Conservation (phyloP, 2,113 vertebrate genomes). For the Gasterosteus nipponicus region DNA sequence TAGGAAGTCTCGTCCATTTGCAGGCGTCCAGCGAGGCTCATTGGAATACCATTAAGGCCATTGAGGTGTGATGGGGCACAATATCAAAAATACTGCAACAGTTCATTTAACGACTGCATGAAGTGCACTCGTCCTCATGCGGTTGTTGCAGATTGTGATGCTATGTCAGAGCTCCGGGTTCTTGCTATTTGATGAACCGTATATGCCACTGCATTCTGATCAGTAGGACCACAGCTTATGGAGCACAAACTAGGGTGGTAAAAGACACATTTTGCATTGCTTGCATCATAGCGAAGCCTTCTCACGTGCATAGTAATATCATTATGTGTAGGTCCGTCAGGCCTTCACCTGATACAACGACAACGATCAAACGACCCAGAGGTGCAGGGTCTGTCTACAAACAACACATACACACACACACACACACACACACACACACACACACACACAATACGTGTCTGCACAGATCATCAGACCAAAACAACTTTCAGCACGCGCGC, state of each 20-base stretch:
- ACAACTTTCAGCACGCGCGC: slow-evolving; percentile 25
- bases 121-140: slow-evolving; percentile 30
- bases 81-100: neutral
- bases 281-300: neutral
- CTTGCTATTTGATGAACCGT: slow-evolving; percentile 60
- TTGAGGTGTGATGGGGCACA: neutral
- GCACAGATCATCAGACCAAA: slow-evolving; percentile 13
- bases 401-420: neutral
- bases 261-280: neutral
- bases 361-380: slow-evolving; percentile 37
- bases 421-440: too few species aligned
- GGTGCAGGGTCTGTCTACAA: neutral
- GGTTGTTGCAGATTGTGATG: slow-evolving; percentile 61
- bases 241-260: neutral
- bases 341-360: too few species aligned
- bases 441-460: slow-evolving; percentile 1
- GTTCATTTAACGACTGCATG: neutral
- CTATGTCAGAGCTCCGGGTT: slow-evolving; percentile 61
- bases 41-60: neutral
- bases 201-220: slow-evolving; percentile 33
- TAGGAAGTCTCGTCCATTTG: slow-evolving; percentile 31
- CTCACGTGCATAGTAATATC: neutral
- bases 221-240: slow-evolving; percentile 9
- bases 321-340: slow-evolving; percentile 38
- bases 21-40: slow-evolving; percentile 15